A percentile compares a stretch with the other conserved stretches of the same genome.
Evolutionary conservation across 2,113 vertebrate genomes (phyloP).

Genomic region (Pionites leucogaster): DNA sequence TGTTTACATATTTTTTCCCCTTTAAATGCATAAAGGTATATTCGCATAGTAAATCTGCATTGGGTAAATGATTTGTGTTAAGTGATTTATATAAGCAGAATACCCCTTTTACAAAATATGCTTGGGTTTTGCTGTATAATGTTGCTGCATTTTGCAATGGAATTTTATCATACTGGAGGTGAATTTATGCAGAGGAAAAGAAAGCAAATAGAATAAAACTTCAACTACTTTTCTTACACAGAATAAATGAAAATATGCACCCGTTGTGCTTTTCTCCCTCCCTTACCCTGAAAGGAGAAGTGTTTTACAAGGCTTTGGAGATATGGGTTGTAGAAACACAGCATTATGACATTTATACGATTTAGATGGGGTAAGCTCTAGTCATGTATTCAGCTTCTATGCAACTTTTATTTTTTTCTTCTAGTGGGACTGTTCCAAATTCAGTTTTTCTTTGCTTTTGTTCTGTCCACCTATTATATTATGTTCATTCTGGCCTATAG

Average conservation of each 20-base stretch:
- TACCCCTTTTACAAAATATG: not conserved
- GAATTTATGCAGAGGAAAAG: not conserved
- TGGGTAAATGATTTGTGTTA: not conserved
- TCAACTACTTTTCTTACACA: not conserved
- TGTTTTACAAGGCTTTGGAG: not conserved
- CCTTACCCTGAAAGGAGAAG: accelerated
- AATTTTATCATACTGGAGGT: not conserved
- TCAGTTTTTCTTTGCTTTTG: not conserved
- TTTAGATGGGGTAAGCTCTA: not conserved
- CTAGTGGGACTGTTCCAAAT: not conserved
- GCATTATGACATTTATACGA: not conserved
- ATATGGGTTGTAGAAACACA: not conserved
- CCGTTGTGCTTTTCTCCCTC: not conserved
- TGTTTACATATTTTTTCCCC: not conserved
- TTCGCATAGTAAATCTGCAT: not conserved
- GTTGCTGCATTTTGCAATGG: not conserved
- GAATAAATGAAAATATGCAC: not conserved
- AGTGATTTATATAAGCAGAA: not conserved
- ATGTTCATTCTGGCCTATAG: not conserved
- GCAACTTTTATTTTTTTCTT: not conserved
- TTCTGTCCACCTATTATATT: not conserved
- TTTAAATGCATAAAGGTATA: not conserved
- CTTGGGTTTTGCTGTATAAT: not conserved
- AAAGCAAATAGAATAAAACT: not conserved
- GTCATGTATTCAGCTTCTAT: not conserved